phyloP scores from a whole-genome alignment of 2,113 vertebrate genomes.

The Podarcis muralis region DNA sequence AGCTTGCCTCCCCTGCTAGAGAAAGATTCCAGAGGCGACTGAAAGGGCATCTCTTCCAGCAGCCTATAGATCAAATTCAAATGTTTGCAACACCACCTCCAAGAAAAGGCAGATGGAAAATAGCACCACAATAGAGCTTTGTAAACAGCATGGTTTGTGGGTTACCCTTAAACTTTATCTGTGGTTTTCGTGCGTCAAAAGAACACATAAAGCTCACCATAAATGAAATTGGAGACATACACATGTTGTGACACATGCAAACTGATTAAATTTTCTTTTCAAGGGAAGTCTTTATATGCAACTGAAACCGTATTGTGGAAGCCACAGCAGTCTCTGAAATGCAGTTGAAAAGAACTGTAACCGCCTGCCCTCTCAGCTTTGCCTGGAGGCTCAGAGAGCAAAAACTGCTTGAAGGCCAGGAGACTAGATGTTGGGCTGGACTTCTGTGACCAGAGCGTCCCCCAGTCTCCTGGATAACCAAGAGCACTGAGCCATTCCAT shows the following conservation, averaged over 20 bases:
- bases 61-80: neutral
- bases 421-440: too few species aligned
- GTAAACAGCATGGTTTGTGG: slow-evolving; percentile 41
- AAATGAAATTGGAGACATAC: neutral
- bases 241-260: neutral
- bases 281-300: neutral
- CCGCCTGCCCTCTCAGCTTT: neutral
- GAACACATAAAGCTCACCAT: neutral
- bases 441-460: too few species aligned
- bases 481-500: too few species aligned
- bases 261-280: neutral
- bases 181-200: slow-evolving; percentile 10
- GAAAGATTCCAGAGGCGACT: accelerated
- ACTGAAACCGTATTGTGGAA: neutral
- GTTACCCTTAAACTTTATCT: slow-evolving; percentile 8
- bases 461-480: too few species aligned
- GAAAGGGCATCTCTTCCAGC: neutral
- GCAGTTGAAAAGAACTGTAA: neutral
- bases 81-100: neutral
- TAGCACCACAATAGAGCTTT: neutral
- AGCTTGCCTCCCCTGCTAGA: neutral
- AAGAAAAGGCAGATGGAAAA: slow-evolving; percentile 38
- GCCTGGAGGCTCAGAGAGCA: neutral
- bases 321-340: neutral
- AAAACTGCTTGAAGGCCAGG: too few species aligned